Conservation (phyloP, 2,113 vertebrate genomes). For the Microtus oregoni region DNA sequence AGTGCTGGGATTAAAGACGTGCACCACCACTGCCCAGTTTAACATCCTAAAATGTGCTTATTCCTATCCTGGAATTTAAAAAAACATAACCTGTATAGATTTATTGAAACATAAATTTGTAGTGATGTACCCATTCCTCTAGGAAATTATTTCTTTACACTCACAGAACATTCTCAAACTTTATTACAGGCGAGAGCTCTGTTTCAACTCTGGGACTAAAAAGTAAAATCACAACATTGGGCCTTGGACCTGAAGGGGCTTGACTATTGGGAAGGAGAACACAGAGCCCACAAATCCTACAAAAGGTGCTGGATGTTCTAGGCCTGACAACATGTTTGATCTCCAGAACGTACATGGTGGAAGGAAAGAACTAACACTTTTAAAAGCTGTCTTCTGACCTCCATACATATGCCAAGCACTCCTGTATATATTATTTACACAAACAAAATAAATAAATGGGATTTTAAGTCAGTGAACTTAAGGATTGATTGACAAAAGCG, state of each 20-base stretch:
- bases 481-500: constrained; percentile 3
- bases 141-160: constrained; percentile 3
- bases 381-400: background rate
- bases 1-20: too few species aligned
- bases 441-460: background rate
- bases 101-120: background rate
- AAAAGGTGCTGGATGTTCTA: constrained; percentile 73
- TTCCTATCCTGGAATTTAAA: background rate
- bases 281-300: constrained; percentile 14
- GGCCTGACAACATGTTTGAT: background rate
- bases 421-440: background rate
- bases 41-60: background rate
- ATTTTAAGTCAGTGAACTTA: background rate
- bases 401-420: background rate
- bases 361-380: background rate
- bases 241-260: constrained; percentile 36
- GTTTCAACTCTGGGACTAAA: constrained; percentile 60
- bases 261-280: background rate
- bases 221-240: constrained; percentile 64
- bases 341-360: background rate
- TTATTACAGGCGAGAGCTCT: constrained; percentile 76
- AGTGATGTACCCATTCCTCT: background rate
- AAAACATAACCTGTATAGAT: background rate
- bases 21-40: too few species aligned
- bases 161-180: constrained; percentile 65